These are phyloP conservation scores for Ceyx margarethae DNA, from an alignment of 2,113 vertebrate genomes.

Conservation along the genomic window DNA sequence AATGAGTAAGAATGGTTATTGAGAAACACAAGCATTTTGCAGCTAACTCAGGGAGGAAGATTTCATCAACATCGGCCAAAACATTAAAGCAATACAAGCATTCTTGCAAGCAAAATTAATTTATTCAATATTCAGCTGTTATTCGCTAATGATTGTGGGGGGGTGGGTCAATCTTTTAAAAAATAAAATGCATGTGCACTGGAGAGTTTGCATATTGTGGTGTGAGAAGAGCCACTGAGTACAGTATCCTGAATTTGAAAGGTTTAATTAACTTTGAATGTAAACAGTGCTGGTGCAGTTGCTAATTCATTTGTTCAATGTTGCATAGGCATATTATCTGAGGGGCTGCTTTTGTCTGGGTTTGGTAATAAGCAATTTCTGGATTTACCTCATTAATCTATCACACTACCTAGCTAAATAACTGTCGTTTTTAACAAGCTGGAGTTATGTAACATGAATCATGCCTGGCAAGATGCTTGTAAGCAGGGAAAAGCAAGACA, in stretches of 20 bases:
- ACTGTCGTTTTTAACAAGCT: slow-evolving; percentile 1
- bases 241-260: not conserved
- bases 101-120: not conserved
- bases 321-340: slow-evolving; percentile 10
- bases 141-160: not conserved
- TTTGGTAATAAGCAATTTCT: slow-evolving; percentile 20
- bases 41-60: not conserved
- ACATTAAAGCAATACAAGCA: not conserved
- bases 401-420: not conserved
- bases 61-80: not conserved
- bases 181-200: not conserved
- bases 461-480: not conserved
- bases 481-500: not conserved
- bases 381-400: slow-evolving; percentile 19
- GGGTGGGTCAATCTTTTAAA: not conserved
- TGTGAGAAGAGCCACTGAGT: not conserved
- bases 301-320: slow-evolving; percentile 28
- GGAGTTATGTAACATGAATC: not conserved
- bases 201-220: not conserved
- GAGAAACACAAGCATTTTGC: slow-evolving; percentile 13
- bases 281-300: not conserved
- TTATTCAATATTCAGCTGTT: not conserved
- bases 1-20: not conserved
- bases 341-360: not conserved
- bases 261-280: slow-evolving; percentile 13